Evolutionary conservation across 2,888 invertebrate species (phyloP).

Genomic region (Gastracanthus pulcherrimus): DNA sequence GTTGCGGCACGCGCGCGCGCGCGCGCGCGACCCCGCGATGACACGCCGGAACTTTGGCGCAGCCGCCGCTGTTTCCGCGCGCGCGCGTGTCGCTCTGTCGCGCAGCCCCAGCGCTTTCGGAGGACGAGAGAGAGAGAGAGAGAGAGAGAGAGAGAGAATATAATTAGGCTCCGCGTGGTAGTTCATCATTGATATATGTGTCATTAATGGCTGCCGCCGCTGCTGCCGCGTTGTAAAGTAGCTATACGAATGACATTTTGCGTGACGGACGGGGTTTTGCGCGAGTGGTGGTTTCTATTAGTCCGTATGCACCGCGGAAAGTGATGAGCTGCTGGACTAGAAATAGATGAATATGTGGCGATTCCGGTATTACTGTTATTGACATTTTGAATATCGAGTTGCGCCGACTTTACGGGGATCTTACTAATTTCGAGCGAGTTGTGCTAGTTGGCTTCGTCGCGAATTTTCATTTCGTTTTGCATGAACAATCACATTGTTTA

Average conservation of each 20-base stretch:
- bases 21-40: constrained; percentile 69
- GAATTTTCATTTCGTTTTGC: no score
- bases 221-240: not conserved
- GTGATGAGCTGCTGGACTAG: not conserved
- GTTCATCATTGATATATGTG: constrained; percentile 3
- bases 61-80: constrained; percentile 22
- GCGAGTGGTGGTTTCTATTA: not conserved
- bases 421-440: no score
- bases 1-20: constrained; percentile 70
- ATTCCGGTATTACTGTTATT: no score
- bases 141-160: no score
- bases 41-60: constrained; percentile 60
- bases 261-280: no score
- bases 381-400: no score
- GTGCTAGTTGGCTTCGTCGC: no score
- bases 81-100: constrained; percentile 20
- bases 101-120: not conserved
- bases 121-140: no score
- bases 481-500: no score
- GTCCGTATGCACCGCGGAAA: not conserved
- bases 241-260: not conserved
- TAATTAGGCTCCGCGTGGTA: constrained; percentile 26
- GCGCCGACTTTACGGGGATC: no score
- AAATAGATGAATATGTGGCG: not conserved
- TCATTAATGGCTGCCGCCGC: not conserved